Evolutionary conservation across 1,140 invertebrate genomes (phyloP), one percentile per base, ranked within the genome.

Genomic region (Drosophila arawakana): DNA sequence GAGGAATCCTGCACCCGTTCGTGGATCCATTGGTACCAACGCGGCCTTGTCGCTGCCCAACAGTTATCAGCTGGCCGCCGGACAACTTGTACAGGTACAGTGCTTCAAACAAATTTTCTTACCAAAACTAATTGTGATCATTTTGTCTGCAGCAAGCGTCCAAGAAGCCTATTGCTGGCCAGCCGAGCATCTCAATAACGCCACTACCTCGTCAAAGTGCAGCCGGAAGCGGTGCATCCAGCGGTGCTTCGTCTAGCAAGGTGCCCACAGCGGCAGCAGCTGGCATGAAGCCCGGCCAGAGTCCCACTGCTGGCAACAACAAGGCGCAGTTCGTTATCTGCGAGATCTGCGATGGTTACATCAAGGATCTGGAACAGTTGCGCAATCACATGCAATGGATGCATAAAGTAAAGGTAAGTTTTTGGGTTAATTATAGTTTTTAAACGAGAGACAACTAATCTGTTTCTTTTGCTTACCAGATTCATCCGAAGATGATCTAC

Each of bases 301-400:
- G 61, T 81, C 82, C 88, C 66, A 77, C 65, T 76, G 49, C 93
- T 92, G 52, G 93, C 91, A 93, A 90, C 70, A 93, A 93, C 39
- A 97, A 97, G 93, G 95, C 95, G 77, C 95, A 96, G 13, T 98
- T 98, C 93, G 97, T 98, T 73, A 97, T 98, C 78, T 98, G 97
- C 92, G 97, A 98, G 94, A 98, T 98, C 76, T 98, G 97, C 93
- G 97, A 98, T 92, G 97, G 97, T 44, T 98, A 98, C 84, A 98
- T 98, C 61, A 98, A 98, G 93, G 97, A 98, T 93, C 94, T 98
- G 80, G 97, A 98, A 84, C 97, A 98, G 93, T 93, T 98, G 43
- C 93, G 97, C 73, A 98, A 97, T 92, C 97, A 98, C 90, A 98
- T 98, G 97, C 97, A 98, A 84, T 98, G 97, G 97, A 98, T 98